A percentile compares a stretch with the other conserved stretches of the same genome.
Conservation (phyloP, 1,140 invertebrate genomes). For the Calosoma granatense region DNA sequence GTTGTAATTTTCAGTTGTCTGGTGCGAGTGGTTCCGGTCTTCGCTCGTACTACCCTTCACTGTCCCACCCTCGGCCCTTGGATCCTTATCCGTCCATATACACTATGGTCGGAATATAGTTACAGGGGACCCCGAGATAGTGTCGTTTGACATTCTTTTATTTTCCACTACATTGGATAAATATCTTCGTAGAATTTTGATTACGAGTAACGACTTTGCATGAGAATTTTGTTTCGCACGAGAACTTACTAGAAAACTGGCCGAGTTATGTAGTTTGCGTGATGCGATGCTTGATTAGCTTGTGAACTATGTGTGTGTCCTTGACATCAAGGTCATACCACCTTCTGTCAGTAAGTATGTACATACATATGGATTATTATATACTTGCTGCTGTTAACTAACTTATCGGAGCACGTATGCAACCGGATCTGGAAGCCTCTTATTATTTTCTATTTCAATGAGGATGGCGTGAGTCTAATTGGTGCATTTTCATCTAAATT, state of each 20-base stretch:
- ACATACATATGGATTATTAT: no score
- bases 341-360: no score
- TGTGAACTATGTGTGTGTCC: neutral
- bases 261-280: neutral
- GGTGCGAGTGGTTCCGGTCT: no score
- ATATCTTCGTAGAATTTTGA: neutral
- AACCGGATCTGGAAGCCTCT: neutral
- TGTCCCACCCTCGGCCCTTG: no score
- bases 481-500: neutral
- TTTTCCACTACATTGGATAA: neutral
- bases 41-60: no score
- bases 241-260: neutral
- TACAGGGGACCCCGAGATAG: no score
- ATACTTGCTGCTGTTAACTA: no score
- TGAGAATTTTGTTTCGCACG: neutral
- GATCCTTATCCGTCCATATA: no score
- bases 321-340: neutral
- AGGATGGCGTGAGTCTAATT: neutral
- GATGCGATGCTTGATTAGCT: neutral
- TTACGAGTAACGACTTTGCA: neutral
- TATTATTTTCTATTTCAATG: neutral
- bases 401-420: neutral
- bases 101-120: no score
- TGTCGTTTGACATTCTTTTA: neutral
- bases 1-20: no score